Evolutionary conservation across 2,113 vertebrate species (phyloP), one percentile per base, ranked within the genome.

Genomic region (Hemichromis elongatus): DNA sequence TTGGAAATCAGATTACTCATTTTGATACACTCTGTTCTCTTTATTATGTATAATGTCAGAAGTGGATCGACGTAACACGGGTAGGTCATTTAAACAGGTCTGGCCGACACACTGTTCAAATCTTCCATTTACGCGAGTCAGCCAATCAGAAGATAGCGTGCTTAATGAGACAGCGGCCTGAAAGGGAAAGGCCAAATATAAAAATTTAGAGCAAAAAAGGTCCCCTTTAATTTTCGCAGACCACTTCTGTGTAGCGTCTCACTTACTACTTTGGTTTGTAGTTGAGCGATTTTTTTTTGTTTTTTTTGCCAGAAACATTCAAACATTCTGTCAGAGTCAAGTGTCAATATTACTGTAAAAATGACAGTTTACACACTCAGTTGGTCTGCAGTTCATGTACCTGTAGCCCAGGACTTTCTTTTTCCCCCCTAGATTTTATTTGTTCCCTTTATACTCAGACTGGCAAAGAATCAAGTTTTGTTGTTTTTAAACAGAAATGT

Each of bases 381-480:
- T 47, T 47, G 26, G 26, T 75, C 68, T 50, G 45, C 19, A 75
- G 68, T 50, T 75, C 50, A 50, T 50, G 26, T 75, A 75, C 68
- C 42, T 75, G 68, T 50, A 75, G 26, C 26, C 30, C 1, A 10
- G 45, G 26, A 30, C 75, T 42, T 42, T 73, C 11, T 68, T 50
- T 9, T 52, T 2, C 47, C 61, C 40, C 37, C 40, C 40, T n/a
- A 9, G 18, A 55, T 30, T 78, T 85, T 57, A 47, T 85, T 85
- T 68, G 26, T 66, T 45, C 45, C 53, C 53, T 66, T 35, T 42
- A 80, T 45, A 21, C 61, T 87, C 86, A 88, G 61, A 73, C 47
- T 88, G 53, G 91, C 85, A 90, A 89, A 80, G 86, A 90, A 92
- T 87, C 45, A 42, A 59, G n/a, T 50, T 85, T 33, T 75, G 61